Base-by-base conservation (phyloP, 2,888 invertebrate genomes). In the Drosophila helvetica region DNA sequence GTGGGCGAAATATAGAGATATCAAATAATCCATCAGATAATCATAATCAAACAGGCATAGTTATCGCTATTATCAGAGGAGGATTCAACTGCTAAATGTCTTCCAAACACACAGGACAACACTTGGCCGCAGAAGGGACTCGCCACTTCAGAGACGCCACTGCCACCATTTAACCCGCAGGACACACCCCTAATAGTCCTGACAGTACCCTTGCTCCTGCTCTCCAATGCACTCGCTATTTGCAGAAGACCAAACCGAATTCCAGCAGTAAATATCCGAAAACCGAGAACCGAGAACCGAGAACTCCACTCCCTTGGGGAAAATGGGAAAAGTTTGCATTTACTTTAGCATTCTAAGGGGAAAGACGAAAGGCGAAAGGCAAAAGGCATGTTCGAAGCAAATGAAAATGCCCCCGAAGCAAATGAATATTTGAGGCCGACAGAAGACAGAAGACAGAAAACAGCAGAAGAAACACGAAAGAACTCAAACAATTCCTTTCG, bases 271-370 rank as follows among this genome's bases (percentile, higher is more conserved):
- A 66, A 66, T 66, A 67, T 48, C 66, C 8, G 56, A 67, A 50
- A 66, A 15, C 1, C 38, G n/a, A 38, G 2, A 38, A 38, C n/a
- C 8, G 56, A 67, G 45, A 66, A 15, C 1, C 38, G n/a, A 38
- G 2, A 38, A 38, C n/a, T 38, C 38, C 38, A 38, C 38, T 38
- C n/a, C 38, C 66, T 67, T 68, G 56, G 68, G 67, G n/a, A 18
- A 66, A 66, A 66, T 66, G 66, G 68, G 43, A 67, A 66, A 66
- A 66, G 66, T 66, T 66, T 56, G 68, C 66, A 66, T 43, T 68
- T 43, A 48, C 55, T 33, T 43, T 9, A 50, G 43, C 55, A 67
- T 43, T 48, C 8, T 15, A 38, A n/a, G 7, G 15, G n/a, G 38
- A n/a, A n/a, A 12, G 33, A 8, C 8, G 8, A 27, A 27, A 3